Evolutionary conservation across 1,140 invertebrate genomes (phyloP).

Genomic region (Plodia interpunctella): DNA sequence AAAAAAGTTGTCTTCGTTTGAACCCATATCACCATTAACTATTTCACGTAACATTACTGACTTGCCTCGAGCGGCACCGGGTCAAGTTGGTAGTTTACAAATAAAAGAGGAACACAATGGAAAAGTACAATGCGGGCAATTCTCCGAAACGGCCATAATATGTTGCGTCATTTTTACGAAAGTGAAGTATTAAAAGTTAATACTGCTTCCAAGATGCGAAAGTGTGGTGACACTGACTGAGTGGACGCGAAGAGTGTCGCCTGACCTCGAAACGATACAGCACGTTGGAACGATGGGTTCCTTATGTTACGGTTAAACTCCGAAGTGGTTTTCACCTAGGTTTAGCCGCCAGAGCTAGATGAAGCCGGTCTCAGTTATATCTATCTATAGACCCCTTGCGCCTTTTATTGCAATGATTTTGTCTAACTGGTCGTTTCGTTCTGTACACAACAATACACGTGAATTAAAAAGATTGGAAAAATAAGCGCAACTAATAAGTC

Average conservation of each 20-base stretch:
- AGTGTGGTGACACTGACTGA: neutral
- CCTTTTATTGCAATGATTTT: too few species aligned
- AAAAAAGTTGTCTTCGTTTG: too few species aligned
- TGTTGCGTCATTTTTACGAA: neutral
- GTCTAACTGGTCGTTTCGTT: too few species aligned
- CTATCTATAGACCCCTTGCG: too few species aligned
- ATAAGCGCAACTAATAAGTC: too few species aligned
- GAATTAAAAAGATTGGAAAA: too few species aligned
- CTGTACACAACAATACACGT: too few species aligned
- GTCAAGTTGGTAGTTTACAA: neutral
- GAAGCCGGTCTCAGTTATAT: too few species aligned
- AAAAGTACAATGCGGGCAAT: neutral
- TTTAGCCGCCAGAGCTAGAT: too few species aligned
- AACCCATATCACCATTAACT: too few species aligned
- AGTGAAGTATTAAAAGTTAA: neutral
- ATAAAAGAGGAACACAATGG: neutral
- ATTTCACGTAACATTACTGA: neutral
- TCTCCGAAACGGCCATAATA: neutral
- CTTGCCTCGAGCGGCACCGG: neutral
- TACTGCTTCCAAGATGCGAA: neutral
- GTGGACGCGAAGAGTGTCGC: neutral
- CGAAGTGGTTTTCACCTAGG: too few species aligned
- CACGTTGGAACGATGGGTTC: neutral
- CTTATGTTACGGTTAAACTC: too few species aligned
- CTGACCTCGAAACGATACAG: neutral